Base-by-base conservation (phyloP, 2,113 vertebrate genomes). In the Chionomys nivalis region DNA sequence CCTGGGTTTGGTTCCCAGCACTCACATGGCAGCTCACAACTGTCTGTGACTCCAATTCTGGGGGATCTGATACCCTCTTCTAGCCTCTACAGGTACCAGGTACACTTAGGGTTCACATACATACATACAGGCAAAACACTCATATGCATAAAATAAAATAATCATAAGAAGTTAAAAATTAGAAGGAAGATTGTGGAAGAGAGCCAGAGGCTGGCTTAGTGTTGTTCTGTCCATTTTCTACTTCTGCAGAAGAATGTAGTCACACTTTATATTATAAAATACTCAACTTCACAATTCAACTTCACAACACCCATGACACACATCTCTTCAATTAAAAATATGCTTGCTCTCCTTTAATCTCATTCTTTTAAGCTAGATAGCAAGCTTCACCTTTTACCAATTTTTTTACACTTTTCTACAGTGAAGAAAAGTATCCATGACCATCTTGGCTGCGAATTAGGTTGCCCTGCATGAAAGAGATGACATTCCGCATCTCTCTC, bases 401-500 rank as follows among this genome's bases (percentile, higher is more conserved):
- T 26, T 26, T 63, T 63, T 65, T 65, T 65, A 65, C 24, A 9
- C 24, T 7, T 58, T 21, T 58, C 58, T 58, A 23, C 58, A 58
- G 58, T 58, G 58, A 58, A 58, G 58, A 58, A 76, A 96, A 75
- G 17, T 36, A 31, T 70, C 90, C 96, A 81, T 14, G 94, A 97
- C 81, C 87, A 89, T 93, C 92, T 91, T 1, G 77, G 91, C 42
- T 65, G 72, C 58, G 21, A 58, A 58, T 58, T 58, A 58, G 58
- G 0, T 58, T 21, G 58, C 58, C 58, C 58, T 58, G 58, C 70
- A 78, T 58, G 83, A 98, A 94, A 97, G 97, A 92, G 88, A 92
- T 81, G 86, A 81, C 31, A 92, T 65, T 82, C 90, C 39, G 42
- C 73, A 94, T 98, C 94, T 82, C 55, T 95, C 73, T 98, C 97